Evolutionary conservation across 2,888 invertebrate genomes (phyloP), one percentile per base, ranked within the genome.

Genomic region (Morpho achilles): DNA sequence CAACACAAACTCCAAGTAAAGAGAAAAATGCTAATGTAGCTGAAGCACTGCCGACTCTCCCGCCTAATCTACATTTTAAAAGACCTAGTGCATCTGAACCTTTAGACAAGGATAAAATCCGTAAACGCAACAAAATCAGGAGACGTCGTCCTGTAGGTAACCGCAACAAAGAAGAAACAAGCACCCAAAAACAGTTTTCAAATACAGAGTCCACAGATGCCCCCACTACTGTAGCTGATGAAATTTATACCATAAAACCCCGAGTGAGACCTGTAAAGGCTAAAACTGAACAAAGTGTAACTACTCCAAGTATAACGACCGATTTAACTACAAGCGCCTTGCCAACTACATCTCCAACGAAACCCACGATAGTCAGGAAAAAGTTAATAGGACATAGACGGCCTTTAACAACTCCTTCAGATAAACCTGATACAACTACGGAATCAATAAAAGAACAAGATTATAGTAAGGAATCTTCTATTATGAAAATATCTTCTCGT

Each of bases 401-500:
- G 41, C 82, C 80, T 3, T 52, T 75, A 7, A 80, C 84, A 0
- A 82, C 82, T 2, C 75, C 80, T n/a, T 53, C 63, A 9, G 80
- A 83, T 46, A 78, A 72, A 76, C 65, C 71, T 43, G 88, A 89
- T 70, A 83, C 82, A 3, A 89, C 89, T 4, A 84, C 87, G n/a
- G 69, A 74, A 49, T 65, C 73, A 9, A 68, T 63, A 10, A 77
- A 67, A 56, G 78, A 79, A 61, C 77, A 80, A 45, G 84, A 85
- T 43, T 57, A 69, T 1, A 80, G 71, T 56, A 84, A 84, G 64
- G 90, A 91, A 64, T 89, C 91, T 0, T 82, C 86, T 22, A 91
- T 91, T 53, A 91, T 91, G 91, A 91, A 91, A 75, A 91, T 91
- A 63, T 80, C 87, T n/a, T 84, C 75, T 43, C 80, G 87, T 39